Conservation (phyloP, 2,888 invertebrate species). For the Aphrophora alni region DNA sequence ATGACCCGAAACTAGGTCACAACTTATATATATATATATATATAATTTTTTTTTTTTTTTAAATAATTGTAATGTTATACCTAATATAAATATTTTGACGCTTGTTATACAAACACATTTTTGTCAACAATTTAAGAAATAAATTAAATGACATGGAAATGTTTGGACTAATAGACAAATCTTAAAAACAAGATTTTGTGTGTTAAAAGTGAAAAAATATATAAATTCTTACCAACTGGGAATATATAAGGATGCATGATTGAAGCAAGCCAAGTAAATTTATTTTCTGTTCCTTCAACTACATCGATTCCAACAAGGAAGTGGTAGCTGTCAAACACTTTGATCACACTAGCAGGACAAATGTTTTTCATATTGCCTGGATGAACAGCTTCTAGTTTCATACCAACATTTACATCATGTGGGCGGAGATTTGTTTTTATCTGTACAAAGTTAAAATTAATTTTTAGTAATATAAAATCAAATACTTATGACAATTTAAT, state of each 20-base stretch:
- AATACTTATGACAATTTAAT: no score
- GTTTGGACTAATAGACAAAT: no score
- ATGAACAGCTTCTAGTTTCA: slow-evolving; percentile 78
- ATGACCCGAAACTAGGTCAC: no score
- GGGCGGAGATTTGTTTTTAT: slow-evolving; percentile 42
- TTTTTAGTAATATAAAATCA: background rate
- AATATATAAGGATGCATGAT: slow-evolving; percentile 68
- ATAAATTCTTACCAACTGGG: slow-evolving; percentile 58
- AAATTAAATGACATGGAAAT: no score
- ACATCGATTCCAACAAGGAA: slow-evolving; percentile 71
- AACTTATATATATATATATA: no score
- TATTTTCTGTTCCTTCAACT: slow-evolving; percentile 44
- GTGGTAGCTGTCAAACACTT: slow-evolving; percentile 69
- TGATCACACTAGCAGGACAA: slow-evolving; percentile 73
- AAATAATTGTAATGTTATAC: no score
- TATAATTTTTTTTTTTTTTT: no score
- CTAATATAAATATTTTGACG: no score
- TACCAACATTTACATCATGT: slow-evolving; percentile 70
- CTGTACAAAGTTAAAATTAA: background rate
- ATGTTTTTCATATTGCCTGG: slow-evolving; percentile 72
- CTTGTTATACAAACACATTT: no score
- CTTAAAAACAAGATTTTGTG: no score
- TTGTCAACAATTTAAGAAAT: no score
- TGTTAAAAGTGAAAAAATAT: no score
- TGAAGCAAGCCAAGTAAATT: slow-evolving; percentile 63